These are phyloP conservation scores for Leucopsar rothschildi DNA, from an alignment of 2,113 vertebrate genomes.

Conservation along the genomic window DNA sequence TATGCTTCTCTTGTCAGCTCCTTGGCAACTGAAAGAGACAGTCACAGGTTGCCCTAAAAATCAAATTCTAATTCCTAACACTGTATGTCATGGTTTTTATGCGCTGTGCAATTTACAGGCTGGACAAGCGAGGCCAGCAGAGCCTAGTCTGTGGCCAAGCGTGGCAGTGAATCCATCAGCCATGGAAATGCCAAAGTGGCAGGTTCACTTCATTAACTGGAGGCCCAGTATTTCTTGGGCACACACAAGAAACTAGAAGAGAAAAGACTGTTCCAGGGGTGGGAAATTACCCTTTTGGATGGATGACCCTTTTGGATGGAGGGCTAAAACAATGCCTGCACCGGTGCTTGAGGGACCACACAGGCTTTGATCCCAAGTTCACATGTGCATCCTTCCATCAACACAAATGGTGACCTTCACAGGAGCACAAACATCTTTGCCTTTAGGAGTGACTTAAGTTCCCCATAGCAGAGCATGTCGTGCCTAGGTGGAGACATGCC, in stretches of 20 bases:
- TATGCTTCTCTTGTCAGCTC: neutral
- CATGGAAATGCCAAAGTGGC: neutral
- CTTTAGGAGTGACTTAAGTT: neutral
- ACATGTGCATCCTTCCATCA: neutral
- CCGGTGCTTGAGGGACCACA: neutral
- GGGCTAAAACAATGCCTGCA: neutral
- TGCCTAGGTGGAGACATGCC: neutral
- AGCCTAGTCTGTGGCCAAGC: neutral
- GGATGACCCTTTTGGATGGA: neutral
- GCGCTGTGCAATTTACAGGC: neutral
- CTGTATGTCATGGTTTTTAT: neutral
- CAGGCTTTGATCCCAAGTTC: neutral
- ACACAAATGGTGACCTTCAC: neutral
- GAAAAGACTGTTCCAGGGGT: neutral
- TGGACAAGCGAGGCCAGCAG: neutral
- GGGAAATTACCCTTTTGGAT: neutral
- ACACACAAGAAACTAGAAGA: neutral
- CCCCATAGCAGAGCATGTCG: neutral
- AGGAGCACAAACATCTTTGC: neutral
- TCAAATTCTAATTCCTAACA: neutral
- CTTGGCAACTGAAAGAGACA: neutral
- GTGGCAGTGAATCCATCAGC: constrained; percentile 10
- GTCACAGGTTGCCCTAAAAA: neutral
- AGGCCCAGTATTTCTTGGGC: rapidly evolving
- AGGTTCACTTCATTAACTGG: neutral